These are phyloP conservation scores for Hemistola chrysoprasaria DNA, from an alignment of 2,888 invertebrate species.

Conservation along the genomic window DNA sequence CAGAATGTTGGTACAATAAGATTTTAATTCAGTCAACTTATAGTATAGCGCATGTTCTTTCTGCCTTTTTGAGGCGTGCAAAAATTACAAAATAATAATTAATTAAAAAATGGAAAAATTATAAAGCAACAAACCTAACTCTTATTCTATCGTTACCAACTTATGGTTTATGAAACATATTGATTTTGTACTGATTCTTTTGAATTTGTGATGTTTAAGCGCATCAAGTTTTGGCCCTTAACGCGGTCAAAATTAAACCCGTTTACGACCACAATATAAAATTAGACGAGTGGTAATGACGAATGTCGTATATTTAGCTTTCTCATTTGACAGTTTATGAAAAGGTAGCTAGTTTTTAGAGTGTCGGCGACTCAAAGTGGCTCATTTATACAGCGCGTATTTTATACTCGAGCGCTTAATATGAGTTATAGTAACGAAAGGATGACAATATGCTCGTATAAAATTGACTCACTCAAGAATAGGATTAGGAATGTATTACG, in stretches of 20 bases:
- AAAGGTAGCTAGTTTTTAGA: constrained; percentile 65
- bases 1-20: no score
- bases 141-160: constrained; percentile 6
- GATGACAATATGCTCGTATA: constrained; percentile 66
- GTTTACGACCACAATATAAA: constrained; percentile 41
- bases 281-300: constrained; percentile 64
- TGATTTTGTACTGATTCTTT: no score
- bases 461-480: constrained; percentile 73
- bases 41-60: no score
- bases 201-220: no score
- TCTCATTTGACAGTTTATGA: constrained; percentile 41
- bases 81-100: no score
- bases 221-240: no score
- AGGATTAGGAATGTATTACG: constrained; percentile 70
- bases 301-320: constrained; percentile 71
- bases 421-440: constrained; percentile 67
- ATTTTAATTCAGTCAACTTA: no score
- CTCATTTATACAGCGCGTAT: constrained; percentile 50
- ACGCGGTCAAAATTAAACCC: constrained; percentile 1
- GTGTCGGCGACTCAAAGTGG: constrained; percentile 49
- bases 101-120: no score
- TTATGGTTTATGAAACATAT: constrained; percentile 7
- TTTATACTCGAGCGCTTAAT: constrained; percentile 65
- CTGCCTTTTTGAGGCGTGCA: no score
- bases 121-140: constrained; percentile 9